Evolutionary conservation across 2,888 invertebrate species (phyloP), one percentile per base, ranked within the genome.

Genomic region (Linyphia triangularis): DNA sequence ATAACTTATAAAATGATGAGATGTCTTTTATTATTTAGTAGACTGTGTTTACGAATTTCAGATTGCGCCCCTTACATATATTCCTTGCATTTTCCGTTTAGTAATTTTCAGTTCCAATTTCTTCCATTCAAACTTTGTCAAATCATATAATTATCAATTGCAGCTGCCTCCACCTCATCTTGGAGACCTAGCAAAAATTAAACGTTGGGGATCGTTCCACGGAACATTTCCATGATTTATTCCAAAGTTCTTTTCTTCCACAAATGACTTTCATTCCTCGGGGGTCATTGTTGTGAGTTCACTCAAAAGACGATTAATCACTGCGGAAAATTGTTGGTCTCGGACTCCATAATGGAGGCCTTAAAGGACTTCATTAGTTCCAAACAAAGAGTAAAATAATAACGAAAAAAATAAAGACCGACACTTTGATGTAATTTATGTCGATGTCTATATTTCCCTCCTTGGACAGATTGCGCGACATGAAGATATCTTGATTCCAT

Each of bases 291-390:
- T 88, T 88, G 81, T 81, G 59, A 59, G 59, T 81, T 75, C 86
- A 69, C 81, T 88, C 86, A 88, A 82, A 81, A 75, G 43, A 33
- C 81, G 81, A 88, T 88, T 88, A 88, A 88, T 88, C 86, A 81
- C n/a, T 19, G 1, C 22, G 19, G 65, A 67, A 81, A 88, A 88
- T 88, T 88, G 86, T 82, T 81, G 86, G 86, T 75, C 81, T 81
- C 40, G 67, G 26, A 26, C 28, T 43, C 26, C 73, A 67, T 82
- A 73, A 88, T 88, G 69, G 77, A 43, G 65, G 67, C 67, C 81
- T 73, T 75, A 81, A 82, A 75, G 81, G 61, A 81, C 81, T 88
- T 88, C 86, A 88, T 88, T 88, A 75, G 65, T 43, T 61, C 59
- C 57, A 37, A 72, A 75, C 81, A 81, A 88, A 79, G 86, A 63